Base-by-base conservation (phyloP, 2,113 vertebrate species). In the Ramphastos sulfuratus region DNA sequence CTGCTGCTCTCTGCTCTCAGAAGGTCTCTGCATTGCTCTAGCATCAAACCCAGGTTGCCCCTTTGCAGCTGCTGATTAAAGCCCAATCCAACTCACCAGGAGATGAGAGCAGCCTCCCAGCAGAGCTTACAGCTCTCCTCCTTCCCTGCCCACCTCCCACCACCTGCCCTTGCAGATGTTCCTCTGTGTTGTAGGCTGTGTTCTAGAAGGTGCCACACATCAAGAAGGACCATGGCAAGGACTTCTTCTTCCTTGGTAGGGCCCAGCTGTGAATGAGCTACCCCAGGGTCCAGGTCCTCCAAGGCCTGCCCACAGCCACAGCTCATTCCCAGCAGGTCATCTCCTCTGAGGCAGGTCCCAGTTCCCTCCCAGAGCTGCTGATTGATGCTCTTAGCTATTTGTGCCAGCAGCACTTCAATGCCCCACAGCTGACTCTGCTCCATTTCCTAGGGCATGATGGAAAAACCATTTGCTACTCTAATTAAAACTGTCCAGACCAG, bases 31-130 rank as follows among this genome's bases (percentile, higher is more conserved):
- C 82, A 87, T 86, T 85, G 59, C 84, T 90, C 87, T 64, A 70
- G 44, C 89, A 78, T 85, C 50, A 82, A 84, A 59, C 73, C 91
- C 31, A 82, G 73, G 78, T 85, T 92, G 85, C 48, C n/a, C 65
- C 58, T 61, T 63, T 93, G 91, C 8, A 66, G 50, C 48, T 93
- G 85, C 87, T 65, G 93, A 94, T 42, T 92, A 92, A 94, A 82
- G 24, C 35, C 37, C 84, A 83, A 64, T 83, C 33, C 80, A 85
- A 90, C 67, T 69, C 87, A 87, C 70, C 56, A 74, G 76, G 70
- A 89, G 75, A 71, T 58, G 79, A 52, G 72, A 74, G 56, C 16
- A 17, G 50, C 31, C 63, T 87, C 31, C 75, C 52, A 88, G 60
- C 48, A 85, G 60, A 73, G 39, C 58, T 33, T 50, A 27, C 10